Evolutionary conservation across 2,888 invertebrate genomes (phyloP).

Genomic region (Rotaria magnacalcarata): DNA sequence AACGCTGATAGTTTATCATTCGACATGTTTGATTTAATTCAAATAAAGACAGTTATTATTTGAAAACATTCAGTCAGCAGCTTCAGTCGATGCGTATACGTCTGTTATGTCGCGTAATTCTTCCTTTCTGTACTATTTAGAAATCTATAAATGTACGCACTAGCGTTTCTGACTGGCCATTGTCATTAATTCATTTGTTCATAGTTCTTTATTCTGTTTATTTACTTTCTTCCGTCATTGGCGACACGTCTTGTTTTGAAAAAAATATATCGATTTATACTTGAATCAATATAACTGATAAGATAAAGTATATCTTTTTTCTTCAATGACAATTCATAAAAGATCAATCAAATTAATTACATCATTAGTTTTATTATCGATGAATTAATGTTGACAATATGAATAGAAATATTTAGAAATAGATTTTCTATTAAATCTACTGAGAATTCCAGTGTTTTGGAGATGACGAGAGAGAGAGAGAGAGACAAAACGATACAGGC

Average conservation of each 20-base stretch:
- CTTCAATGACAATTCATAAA: no score
- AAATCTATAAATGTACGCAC: background rate
- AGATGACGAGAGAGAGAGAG: no score
- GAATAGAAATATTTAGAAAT: no score
- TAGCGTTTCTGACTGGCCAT: background rate
- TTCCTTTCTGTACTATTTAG: background rate
- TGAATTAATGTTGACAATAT: no score
- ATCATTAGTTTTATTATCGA: no score
- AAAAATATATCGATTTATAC: no score
- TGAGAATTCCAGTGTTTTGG: no score
- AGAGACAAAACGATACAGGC: no score
- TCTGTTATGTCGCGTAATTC: background rate
- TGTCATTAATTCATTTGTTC: background rate
- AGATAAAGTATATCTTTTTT: background rate
- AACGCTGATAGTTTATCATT: background rate
- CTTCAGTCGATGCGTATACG: background rate
- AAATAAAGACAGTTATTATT: background rate
- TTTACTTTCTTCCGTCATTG: background rate
- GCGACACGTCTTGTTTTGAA: background rate
- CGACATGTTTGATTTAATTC: background rate
- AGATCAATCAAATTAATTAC: no score
- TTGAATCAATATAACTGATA: background rate
- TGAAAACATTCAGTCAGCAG: slow-evolving; percentile 7
- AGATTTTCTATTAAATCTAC: no score
- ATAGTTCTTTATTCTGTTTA: background rate